A percentile compares a stretch with the other conserved stretches of the same genome.
phyloP scores from a whole-genome alignment of 2,113 vertebrate genomes.

The Colius striatus region DNA sequence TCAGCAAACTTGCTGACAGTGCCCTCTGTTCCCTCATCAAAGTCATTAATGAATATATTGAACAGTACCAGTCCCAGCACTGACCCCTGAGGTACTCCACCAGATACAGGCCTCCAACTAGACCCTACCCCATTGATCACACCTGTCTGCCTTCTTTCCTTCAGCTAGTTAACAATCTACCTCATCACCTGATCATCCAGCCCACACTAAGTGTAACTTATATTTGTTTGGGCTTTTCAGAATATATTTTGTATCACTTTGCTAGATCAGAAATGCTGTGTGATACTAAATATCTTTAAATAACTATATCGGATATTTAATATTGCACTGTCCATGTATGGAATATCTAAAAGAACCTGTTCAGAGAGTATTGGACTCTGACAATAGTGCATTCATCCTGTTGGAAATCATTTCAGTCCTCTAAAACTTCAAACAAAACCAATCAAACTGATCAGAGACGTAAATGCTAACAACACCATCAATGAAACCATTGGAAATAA shows the following conservation, averaged over 20 bases:
- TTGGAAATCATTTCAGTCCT: neutral
- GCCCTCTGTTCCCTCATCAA: too few relatives aligned
- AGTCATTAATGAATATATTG: too few relatives aligned
- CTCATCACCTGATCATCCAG: too few relatives aligned
- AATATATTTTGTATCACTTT: neutral
- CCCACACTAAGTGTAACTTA: neutral
- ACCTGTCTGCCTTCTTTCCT: too few relatives aligned
- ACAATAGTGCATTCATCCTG: neutral
- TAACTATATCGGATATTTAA: neutral
- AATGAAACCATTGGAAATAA: neutral
- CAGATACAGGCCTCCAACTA: too few relatives aligned
- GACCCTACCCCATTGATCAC: too few relatives aligned
- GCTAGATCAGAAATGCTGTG: neutral
- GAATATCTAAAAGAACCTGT: neutral
- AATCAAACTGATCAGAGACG: neutral
- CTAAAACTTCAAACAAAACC: neutral
- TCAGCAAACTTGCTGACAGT: too few relatives aligned
- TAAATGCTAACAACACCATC: neutral
- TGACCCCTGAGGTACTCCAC: too few relatives aligned
- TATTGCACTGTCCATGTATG: rapidly evolving
- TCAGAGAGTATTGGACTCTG: neutral
- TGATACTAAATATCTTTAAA: neutral
- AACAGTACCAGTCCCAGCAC: too few relatives aligned
- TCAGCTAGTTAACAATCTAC: too few relatives aligned
- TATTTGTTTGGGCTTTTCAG: neutral